These are phyloP conservation scores for Columba livia DNA, from an alignment of 2,113 vertebrate genomes.

Conservation along the genomic window DNA sequence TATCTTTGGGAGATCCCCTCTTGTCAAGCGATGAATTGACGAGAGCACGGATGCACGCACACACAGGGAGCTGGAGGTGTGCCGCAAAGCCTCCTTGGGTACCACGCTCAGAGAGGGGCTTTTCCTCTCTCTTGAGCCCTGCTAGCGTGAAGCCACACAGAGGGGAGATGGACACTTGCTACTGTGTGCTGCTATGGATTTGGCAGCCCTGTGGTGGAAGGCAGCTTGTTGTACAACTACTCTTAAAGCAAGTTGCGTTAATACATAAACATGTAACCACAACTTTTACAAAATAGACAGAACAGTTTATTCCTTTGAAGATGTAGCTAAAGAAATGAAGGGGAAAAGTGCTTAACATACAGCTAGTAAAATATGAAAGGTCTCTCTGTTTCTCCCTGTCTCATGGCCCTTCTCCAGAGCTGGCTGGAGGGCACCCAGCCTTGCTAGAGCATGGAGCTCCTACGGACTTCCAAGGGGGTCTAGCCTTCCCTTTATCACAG, in stretches of 20 bases:
- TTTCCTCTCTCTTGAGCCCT: neutral
- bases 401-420: neutral
- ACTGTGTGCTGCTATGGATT: neutral
- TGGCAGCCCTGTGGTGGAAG: neutral
- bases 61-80: neutral
- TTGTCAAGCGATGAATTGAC: neutral
- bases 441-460: neutral
- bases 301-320: neutral
- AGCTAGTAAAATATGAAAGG: neutral
- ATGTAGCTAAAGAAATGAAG: neutral
- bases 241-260: neutral
- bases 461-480: neutral
- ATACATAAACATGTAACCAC: neutral
- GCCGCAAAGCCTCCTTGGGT: neutral
- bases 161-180: neutral
- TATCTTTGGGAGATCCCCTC: neutral
- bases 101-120: rapidly evolving
- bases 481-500: neutral
- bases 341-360: neutral
- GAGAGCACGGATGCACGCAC: neutral
- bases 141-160: neutral
- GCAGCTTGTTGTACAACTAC: neutral
- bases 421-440: neutral
- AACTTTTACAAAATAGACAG: neutral
- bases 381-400: neutral